Evolutionary conservation across 2,113 vertebrate genomes (phyloP).

Genomic region (Artemisiospiza belli): DNA sequence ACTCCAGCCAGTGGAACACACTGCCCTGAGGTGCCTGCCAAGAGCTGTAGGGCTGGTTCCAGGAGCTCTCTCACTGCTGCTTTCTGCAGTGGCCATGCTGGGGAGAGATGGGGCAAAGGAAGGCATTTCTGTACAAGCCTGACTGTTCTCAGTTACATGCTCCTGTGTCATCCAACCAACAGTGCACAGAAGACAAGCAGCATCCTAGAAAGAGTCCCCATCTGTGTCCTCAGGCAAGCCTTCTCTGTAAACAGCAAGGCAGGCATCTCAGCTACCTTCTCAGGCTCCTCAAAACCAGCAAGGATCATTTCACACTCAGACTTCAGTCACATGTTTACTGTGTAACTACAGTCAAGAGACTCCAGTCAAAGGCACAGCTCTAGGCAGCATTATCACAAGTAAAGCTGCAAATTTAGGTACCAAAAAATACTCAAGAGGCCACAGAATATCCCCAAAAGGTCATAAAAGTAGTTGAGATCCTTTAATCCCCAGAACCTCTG

Average conservation of each 20-base stretch:
- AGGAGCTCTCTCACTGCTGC: not conserved
- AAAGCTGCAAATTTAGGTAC: not conserved
- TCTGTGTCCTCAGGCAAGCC: not conserved
- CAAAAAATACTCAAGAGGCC: not conserved
- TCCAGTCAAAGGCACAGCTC: not conserved
- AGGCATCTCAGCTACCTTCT: not conserved
- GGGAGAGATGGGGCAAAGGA: not conserved
- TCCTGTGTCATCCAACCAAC: not conserved
- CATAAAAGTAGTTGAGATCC: not conserved
- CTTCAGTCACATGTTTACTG: not conserved
- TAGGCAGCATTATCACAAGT: not conserved
- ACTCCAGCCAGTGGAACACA: not conserved
- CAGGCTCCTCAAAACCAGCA: not conserved
- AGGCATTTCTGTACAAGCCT: not conserved
- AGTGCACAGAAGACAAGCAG: not conserved
- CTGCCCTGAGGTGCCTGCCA: not conserved
- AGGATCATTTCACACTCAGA: not conserved
- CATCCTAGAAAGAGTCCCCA: not conserved
- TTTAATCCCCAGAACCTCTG: not conserved
- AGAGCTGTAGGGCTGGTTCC: not conserved
- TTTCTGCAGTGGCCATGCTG: not conserved
- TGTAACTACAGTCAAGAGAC: not conserved
- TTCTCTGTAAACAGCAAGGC: not conserved
- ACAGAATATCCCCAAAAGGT: not conserved
- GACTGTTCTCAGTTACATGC: not conserved